Evolutionary conservation across 2,797 vertebrate genomes (phyloP).

Genomic region (Acridotheres tristis): DNA sequence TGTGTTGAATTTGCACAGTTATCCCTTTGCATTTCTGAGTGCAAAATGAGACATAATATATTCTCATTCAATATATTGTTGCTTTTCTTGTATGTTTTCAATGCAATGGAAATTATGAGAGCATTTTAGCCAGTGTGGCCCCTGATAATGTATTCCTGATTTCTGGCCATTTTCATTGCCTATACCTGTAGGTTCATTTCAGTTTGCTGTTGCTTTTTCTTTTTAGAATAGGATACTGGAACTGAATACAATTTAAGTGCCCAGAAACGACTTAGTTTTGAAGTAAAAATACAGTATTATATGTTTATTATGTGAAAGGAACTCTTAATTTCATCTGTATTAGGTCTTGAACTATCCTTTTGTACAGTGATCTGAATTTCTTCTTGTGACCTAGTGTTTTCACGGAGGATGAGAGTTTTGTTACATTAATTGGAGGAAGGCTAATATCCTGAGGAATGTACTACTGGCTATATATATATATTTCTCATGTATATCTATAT

Average conservation of each 20-base stretch:
- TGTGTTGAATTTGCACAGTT: not conserved
- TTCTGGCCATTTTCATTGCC: not conserved
- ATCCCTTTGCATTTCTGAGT: not conserved
- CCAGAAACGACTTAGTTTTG: not conserved
- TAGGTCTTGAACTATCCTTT: not conserved
- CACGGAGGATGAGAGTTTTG: not conserved
- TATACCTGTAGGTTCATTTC: not conserved
- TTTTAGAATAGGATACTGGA: not conserved
- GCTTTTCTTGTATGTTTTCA: not conserved
- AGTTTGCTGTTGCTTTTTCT: not conserved
- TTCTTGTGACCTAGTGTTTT: not conserved
- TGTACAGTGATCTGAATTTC: not conserved
- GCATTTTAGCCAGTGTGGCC: not conserved
- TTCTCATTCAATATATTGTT: not conserved
- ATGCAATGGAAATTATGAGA: not conserved
- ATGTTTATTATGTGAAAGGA: not conserved
- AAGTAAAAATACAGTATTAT: not conserved
- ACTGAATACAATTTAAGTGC: not conserved
- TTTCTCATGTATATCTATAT: not conserved
- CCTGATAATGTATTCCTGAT: not conserved
- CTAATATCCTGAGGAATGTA: not conserved
- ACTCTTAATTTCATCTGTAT: not conserved
- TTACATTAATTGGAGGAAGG: not conserved
- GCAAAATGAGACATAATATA: not conserved
- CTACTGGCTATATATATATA: not conserved